Base-by-base conservation (phyloP, 2,797 vertebrate genomes). In the Microctenopoma stevenorrisi region DNA sequence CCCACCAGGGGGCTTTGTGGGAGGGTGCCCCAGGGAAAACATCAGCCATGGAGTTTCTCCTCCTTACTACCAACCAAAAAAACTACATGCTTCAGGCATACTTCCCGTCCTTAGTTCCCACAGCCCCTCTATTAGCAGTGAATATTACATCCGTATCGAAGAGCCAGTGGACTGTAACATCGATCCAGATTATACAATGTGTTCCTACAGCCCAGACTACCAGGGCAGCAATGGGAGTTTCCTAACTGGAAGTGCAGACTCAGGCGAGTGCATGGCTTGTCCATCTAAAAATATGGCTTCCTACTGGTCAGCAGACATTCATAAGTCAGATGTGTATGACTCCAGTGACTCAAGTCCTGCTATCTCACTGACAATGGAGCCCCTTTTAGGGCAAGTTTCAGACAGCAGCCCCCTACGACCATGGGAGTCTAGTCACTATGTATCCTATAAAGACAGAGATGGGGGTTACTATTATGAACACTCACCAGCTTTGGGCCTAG, bases 111-210 rank as follows among this genome's bases (percentile, higher is more conserved):
- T 99, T 64, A 97, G 96, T 0, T 96, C 96, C 4, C 96, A 95
- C 69, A 98, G 97, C 86, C 97, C 98, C 14, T 97, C 97, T 0
- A 85, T 97, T 0, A 88, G 93, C 84, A 97, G 95, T 0, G 97
- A 99, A 79, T 99, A 98, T 81, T 99, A 96, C 85, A 98, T 99
- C 84, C 96, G 96, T 79, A 96, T 99, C 3, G 97, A 99, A 82
- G 98, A 97, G 61, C 95, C 95, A 0, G 88, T 91, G 40, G 95
- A 96, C 30, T 93, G 94, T 7, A 88, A 92, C 72, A 88, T 95
- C 0, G 95, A 96, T 43, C 91, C 92, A 0, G 96, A 98, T 76
- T 97, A 96, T 0, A 90, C 95, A 22, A 91, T 95, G 94, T 96
- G 96, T 57, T 62, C 91, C 81, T 95, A 95, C 79, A 95, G 95